A percentile compares a stretch with the other conserved stretches of the same genome.
Evolutionary conservation across 2,113 vertebrate genomes (phyloP).

Genomic region (Cyprinus carpio): DNA sequence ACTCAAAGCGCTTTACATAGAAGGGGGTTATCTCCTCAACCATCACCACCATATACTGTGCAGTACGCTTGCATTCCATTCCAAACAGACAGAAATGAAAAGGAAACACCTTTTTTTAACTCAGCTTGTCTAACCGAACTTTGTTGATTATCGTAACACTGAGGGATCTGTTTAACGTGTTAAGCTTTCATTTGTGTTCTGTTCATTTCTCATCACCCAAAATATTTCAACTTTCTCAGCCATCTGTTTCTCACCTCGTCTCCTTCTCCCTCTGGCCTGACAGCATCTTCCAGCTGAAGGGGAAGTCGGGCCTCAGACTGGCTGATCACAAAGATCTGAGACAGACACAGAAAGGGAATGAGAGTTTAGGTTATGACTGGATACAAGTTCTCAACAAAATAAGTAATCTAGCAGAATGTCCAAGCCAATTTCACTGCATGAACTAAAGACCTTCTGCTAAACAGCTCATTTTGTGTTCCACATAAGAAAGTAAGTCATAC

Average conservation of each 20-base stretch:
- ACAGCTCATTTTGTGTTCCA: background rate
- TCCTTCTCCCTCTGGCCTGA: slow-evolving; percentile 90
- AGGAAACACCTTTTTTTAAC: background rate
- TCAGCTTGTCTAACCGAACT: background rate
- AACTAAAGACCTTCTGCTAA: background rate
- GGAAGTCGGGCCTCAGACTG: slow-evolving; percentile 91
- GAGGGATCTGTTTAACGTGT: background rate
- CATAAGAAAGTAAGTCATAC: background rate
- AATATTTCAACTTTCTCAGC: background rate
- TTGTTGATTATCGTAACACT: background rate
- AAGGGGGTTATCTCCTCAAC: no score
- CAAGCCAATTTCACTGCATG: background rate
- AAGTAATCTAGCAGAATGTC: background rate
- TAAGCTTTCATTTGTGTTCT: background rate
- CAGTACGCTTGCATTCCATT: background rate
- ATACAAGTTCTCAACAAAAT: background rate
- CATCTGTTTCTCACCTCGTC: slow-evolving; percentile 83
- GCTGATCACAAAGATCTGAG: slow-evolving; percentile 95
- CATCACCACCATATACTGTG: no score
- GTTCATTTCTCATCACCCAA: background rate
- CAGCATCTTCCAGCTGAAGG: slow-evolving; percentile 93
- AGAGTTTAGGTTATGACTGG: background rate
- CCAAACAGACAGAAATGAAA: background rate
- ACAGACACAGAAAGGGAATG: slow-evolving; percentile 41
- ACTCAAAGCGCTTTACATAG: no score